Base-by-base conservation (phyloP, 1,140 invertebrate species). In the Magallana gigas region DNA sequence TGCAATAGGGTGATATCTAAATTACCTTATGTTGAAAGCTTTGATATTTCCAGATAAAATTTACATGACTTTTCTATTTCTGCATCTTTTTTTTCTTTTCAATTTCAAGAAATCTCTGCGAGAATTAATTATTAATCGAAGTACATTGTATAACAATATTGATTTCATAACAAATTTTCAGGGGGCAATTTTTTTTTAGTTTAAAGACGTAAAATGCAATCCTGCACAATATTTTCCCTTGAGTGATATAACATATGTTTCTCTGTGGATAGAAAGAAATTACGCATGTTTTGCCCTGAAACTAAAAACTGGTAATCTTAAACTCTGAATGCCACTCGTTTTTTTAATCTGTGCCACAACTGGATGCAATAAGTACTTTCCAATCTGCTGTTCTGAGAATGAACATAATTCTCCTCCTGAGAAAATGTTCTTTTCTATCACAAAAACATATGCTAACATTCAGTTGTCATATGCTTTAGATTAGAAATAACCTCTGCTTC, bases 11-110 rank as follows among this genome's bases (percentile, higher is more conserved):
- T 23, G 68, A 36, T 76, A 76, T 76, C 68, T 76, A 76, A 76
- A 76, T 76, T 76, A 76, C 68, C 68, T 76, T 18, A 76, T 76
- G 23, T 76, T 76, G 68, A 76, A 76, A 76, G 68, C 68, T 76
- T 76, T 76, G 11, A 76, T 36, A 76, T 76, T 29, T 76, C 23
- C 68, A 18, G 5, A 64, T 16, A 64, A 8, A 64, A n/a, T 18
- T 64, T 18, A 16, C 14, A 64, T 64, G 60, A 64, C 11, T 8
- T 16, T 18, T 18, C 60, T 18, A 16, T 64, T 64, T 64, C 16
- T 64, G 18, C 12, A 76, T 76, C 5, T 76, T 23, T 9, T 29
- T 23, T 18, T 68, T 11, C 1, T 23, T 23, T 23, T 23, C 23
- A 36, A 76, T 23, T 18, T 68, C n/a, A 12, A 29, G 23, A 29